Base-by-base conservation (phyloP, 2,888 invertebrate genomes). In the Esperia sulphurella region DNA sequence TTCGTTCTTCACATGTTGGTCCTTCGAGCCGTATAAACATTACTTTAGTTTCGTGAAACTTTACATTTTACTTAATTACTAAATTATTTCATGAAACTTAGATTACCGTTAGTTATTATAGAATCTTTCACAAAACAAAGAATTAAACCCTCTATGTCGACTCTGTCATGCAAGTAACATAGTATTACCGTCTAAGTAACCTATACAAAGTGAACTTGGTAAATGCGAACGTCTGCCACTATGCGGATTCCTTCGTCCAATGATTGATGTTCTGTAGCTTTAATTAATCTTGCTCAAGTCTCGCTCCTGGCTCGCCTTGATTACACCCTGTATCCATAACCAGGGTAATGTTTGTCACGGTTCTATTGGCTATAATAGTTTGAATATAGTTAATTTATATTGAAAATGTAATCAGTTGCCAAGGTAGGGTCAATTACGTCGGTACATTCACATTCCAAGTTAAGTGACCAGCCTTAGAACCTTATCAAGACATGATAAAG, bases 251-350 rank as follows among this genome's bases (percentile, higher is more conserved):
- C 65, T 62, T 55, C 65, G 61, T 58, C 62, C 75, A 79, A 83
- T 85, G 86, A 86, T 86, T 83, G 82, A 86, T 86, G 84, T 68
- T 68, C 70, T 60, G 60, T 63, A 58, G 68, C 71, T 71, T 81
- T 84, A 84, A 86, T 86, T 85, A 85, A 86, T 86, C 85, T 84
- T 84, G 66, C 74, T 84, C 82, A 82, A 76, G 71, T 57, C 68
- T 10, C 12, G 61, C 64, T 65, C 63, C 58, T 51, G 65, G 63
- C 68, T 63, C 53, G 63, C 61, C 75, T 79, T 81, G 79, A 84
- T 83, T 82, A 76, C 75, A 58, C 12, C n/a, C 35, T 38, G 12
- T 41, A 41, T 29, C 45, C 13, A 41, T 30, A 39, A 39, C 14
- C 37, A n/a, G 13, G 21, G 14, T 8, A 8, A 3, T 10, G 37